Percentiles rank a stretch among this genome's conserved stretches.
These are phyloP conservation scores for Herpailurus yagouaroundi DNA, from an alignment of 2,113 vertebrate genomes.

Conservation along the genomic window DNA sequence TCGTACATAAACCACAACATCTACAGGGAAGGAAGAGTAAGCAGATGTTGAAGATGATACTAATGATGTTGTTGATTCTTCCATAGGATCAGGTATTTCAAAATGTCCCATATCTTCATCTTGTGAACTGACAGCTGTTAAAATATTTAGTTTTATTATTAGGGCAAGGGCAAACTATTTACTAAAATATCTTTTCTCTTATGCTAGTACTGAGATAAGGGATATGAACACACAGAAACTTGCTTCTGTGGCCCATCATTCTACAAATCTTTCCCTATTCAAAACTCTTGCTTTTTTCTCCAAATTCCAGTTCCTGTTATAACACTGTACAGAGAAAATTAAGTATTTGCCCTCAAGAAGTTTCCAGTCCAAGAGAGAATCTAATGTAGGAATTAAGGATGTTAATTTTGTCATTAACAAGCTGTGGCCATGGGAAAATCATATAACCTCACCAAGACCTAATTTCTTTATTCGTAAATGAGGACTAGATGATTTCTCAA, in stretches of 20 bases:
- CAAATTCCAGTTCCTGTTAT: not conserved
- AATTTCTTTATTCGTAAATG: not conserved
- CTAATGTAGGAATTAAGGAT: not conserved
- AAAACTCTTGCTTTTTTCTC: not conserved
- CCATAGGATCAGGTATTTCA: constrained; percentile 94
- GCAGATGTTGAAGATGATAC: constrained; percentile 96
- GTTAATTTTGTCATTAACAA: not conserved
- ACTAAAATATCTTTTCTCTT: not conserved
- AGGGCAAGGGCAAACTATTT: not conserved
- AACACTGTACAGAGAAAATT: not conserved
- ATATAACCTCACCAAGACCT: not conserved
- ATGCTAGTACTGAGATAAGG: not conserved
- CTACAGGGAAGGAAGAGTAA: constrained; percentile 98
- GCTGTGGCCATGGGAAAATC: not conserved
- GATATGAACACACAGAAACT: not conserved
- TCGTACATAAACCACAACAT: constrained; percentile 98
- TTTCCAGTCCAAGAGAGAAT: not conserved
- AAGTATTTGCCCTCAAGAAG: not conserved
- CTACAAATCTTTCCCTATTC: not conserved
- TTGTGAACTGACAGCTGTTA: constrained; percentile 91
- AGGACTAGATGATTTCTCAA: not conserved
- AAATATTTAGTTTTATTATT: constrained; percentile 55
- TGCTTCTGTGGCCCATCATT: not conserved
- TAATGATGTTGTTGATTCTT: constrained; percentile 96
- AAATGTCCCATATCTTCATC: constrained; percentile 98